Base-by-base conservation (phyloP, 1,140 invertebrate species). In the Hycleus phaleratus region DNA sequence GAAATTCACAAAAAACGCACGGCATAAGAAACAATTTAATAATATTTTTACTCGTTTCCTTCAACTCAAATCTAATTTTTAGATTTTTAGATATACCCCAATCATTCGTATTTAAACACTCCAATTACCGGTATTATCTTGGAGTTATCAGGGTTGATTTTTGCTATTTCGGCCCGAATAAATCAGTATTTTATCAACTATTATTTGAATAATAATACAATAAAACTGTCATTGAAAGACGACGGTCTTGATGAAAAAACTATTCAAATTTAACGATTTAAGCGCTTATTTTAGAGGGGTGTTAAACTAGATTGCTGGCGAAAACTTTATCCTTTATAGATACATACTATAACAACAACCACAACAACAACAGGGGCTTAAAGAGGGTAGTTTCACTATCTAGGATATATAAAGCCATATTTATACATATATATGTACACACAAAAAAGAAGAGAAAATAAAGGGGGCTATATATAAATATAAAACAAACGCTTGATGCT, bases 201-300 rank as follows among this genome's bases (percentile, higher is more conserved):
- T 43, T 43, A 58, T 58, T 58, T 58, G 50, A 58, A 58, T 58
- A 58, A 58, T 43, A 58, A 52, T 58, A 49, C 49, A 52, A 40
- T 58, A 58, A 58, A 52, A 53, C 46, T 52, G 49, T 47, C 32
- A 55, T 59, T 59, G 38, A 10, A 46, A 46, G 49, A 53, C 44
- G 26, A 45, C 51, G 51, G 51, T 53, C 51, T 45, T 53, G 51
- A 53, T 53, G 51, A 53, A 53, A 53, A 53, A 53, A 58, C 58
- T 63, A 57, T 58, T 60, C 58, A 60, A 63, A 56, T 63, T 56
- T 63, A 57, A 60, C 58, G 58, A 56, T 54, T 56, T 60, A 54
- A 60, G 59, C 47, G 54, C 54, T 53, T 61, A 61, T 61, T 61
- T 61, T 61, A 61, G 43, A 43, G 49, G 59, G 59, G 59, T 52